A percentile compares a stretch with the other conserved stretches of the same genome.
Conservation (phyloP, 2,113 vertebrate genomes). For the Nestor notabilis region DNA sequence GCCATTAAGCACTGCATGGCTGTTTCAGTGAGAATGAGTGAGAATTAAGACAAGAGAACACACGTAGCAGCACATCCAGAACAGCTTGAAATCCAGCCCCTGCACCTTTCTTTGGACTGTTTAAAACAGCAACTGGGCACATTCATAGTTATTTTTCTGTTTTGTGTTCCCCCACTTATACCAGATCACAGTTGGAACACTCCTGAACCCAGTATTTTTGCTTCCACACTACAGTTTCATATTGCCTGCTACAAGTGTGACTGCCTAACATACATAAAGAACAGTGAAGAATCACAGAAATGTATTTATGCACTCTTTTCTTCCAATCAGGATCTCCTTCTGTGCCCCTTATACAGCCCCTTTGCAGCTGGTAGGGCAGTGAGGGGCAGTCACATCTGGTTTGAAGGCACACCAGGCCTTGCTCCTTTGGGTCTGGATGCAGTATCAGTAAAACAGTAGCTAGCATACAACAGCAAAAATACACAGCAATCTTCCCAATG, state of each 20-base stretch:
- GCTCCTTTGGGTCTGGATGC: neutral
- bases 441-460: neutral
- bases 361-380: neutral
- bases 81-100: neutral
- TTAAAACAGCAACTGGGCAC: neutral
- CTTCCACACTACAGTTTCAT: neutral
- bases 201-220: neutral
- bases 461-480: neutral
- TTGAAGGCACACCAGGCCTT: neutral
- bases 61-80: neutral
- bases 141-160: neutral
- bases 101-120: neutral
- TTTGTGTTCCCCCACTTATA: neutral
- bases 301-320: neutral
- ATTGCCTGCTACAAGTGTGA: neutral
- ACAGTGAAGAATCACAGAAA: neutral
- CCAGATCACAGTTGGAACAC: neutral
- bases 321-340: neutral
- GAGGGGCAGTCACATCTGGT: neutral
- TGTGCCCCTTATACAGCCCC: no score
- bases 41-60: neutral
- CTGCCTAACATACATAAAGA: fast-evolving
- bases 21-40: neutral
- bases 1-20: neutral
- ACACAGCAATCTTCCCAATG: fast-evolving